Base-by-base conservation (phyloP, 2,888 invertebrate genomes). In the Diogma glabrata region DNA sequence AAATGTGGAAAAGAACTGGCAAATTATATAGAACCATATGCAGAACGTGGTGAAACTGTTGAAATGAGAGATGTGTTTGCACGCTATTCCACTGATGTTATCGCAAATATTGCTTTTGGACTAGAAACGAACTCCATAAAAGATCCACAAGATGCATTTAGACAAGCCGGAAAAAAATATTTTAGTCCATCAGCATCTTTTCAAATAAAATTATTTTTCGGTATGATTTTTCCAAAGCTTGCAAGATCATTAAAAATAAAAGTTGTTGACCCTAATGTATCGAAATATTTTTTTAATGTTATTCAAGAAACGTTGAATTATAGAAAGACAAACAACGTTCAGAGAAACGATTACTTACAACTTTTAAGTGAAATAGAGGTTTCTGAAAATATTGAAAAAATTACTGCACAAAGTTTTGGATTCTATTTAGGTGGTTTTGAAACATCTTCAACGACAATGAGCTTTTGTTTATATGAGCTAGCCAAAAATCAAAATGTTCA, bases 101-200 rank as follows among this genome's bases (percentile, higher is more conserved):
- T 70, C 36, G 64, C 65, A 1, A 75, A 72, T 48, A 75, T 77
- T 51, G 78, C 78, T 10, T 80, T 79, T 60, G 79, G 79, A 17
- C 67, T 79, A 12, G 75, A 78, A 54, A 75, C 76, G 57, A 75
- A 79, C 58, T 74, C 75, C 24, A 74, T 79, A 57, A 67, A 71
- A 46, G 70, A 76, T 61, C 69, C 73, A 0, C 63, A 75, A 45
- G 75, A 77, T 0, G 75, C 77, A 57, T 78, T 79, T 61, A 68
- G 68, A 56, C 54, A 65, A 28, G 66, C 69, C 57, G 74, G 73
- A 19, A 64, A 68, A 51, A 72, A 72, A 56, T 72, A 72, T 56
- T 73, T 73, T 46, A 66, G 16, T 7, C 23, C 24, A 16, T n/a
- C n/a, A 14, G 4, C 36, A 2, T 4, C 26, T 1, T 28, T 26